Percentiles rank a stretch among this genome's conserved stretches.
These are phyloP conservation scores for Sorex fumeus DNA, from an alignment of 2,113 vertebrate genomes.

Conservation along the genomic window DNA sequence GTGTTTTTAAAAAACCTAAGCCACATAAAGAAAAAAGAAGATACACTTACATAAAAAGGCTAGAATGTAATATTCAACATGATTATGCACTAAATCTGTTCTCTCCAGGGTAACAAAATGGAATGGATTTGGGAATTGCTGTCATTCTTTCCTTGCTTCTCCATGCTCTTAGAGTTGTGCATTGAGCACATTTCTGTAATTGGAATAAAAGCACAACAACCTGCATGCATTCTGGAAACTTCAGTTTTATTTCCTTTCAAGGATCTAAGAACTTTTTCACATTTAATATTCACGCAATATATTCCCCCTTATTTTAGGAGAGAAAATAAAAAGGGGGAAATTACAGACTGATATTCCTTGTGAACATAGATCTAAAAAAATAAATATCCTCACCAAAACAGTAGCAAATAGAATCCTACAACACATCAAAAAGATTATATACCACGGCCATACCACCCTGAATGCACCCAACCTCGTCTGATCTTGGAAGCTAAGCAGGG, in stretches of 20 bases:
- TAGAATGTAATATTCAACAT: neutral
- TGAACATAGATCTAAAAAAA: too few species aligned
- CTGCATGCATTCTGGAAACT: neutral
- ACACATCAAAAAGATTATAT: too few species aligned
- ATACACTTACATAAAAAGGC: neutral
- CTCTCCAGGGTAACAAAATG: neutral
- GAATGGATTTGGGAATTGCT: too few species aligned
- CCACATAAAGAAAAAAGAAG: neutral
- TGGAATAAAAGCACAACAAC: neutral
- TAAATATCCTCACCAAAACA: too few species aligned
- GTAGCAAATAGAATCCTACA: too few species aligned
- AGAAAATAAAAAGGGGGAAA: too few species aligned
- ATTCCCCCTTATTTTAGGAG: neutral
- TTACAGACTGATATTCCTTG: too few species aligned
- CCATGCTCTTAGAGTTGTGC: neutral
- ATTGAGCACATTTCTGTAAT: neutral
- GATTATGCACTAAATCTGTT: neutral
- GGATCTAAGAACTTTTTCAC: neutral
- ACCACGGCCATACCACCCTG: too few species aligned
- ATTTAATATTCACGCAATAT: neutral
- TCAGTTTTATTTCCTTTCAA: neutral
- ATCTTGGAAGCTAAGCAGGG: too few species aligned
- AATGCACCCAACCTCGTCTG: too few species aligned
- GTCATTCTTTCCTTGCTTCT: neutral
- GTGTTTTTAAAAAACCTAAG: neutral